phyloP scores from a whole-genome alignment of 2,888 invertebrate genomes.

The Hirtodrosophila cameraria region DNA sequence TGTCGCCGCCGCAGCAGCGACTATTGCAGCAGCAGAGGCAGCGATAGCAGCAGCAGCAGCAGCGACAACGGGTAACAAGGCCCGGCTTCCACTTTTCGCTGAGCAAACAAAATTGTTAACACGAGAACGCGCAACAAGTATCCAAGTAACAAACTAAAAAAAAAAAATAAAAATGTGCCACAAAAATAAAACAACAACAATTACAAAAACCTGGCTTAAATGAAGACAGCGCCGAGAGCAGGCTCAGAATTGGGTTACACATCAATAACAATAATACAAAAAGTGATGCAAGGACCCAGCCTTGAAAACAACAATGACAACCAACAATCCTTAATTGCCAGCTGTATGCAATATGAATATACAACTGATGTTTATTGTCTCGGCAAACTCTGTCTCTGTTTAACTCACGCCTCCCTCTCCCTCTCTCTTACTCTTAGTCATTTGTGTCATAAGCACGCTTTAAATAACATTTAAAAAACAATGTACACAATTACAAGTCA shows the following conservation, averaged over 20 bases:
- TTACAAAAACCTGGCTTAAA: constrained; percentile 4
- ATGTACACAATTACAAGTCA: constrained; percentile 70
- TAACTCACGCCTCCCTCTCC: constrained; percentile 29
- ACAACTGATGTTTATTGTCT: constrained; percentile 65
- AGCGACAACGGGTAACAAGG: constrained; percentile 5
- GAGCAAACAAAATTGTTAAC: constrained; percentile 59
- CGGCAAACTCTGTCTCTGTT: constrained; percentile 34
- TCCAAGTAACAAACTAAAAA: constrained; percentile 22
- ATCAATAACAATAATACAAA: constrained; percentile 2
- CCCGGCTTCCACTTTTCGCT: constrained; percentile 63
- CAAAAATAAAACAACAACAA: constrained; percentile 1
- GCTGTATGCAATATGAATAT: constrained; percentile 4
- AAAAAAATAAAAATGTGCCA: constrained; percentile 11
- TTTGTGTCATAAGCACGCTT: constrained; percentile 17
- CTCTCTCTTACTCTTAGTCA: too few species aligned
- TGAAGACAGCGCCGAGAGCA: constrained; percentile 10
- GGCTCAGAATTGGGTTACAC: constrained; percentile 7
- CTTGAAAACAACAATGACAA: constrained; percentile 43
- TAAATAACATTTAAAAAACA: constrained; percentile 45
- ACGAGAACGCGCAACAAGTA: constrained; percentile 28
- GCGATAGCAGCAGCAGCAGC: constrained; percentile 12
- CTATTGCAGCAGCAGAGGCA: constrained; percentile 26
- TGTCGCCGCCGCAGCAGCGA: constrained; percentile 14
- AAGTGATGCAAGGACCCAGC: constrained; percentile 59
- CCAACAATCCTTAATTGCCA: constrained; percentile 71